Conservation (phyloP, 2,888 invertebrate genomes). For the Oligia fasciuncula region DNA sequence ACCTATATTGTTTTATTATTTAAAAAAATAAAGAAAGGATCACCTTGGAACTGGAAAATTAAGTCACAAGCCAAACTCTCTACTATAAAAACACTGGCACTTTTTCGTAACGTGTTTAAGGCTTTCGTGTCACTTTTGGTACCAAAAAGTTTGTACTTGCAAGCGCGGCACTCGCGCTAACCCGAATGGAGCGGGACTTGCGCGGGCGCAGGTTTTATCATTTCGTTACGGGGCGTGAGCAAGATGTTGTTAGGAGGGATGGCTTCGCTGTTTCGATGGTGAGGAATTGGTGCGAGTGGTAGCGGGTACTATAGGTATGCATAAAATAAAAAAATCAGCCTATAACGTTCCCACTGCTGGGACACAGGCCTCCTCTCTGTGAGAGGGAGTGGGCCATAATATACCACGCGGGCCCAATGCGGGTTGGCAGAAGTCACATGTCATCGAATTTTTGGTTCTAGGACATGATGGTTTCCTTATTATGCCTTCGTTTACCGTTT, state of each 20-base stretch:
- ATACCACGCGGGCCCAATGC: too few species aligned
- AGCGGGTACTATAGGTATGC: conserved; percentile 3
- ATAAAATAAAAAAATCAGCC: too few species aligned
- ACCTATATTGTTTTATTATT: conserved; percentile 26
- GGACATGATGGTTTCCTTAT: too few species aligned
- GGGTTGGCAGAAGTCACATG: too few species aligned
- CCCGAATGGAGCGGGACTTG: conserved; percentile 77
- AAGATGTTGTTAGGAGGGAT: conserved; percentile 74
- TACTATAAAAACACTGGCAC: conserved; percentile 86
- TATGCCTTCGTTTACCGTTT: too few species aligned
- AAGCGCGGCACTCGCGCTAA: conserved; percentile 79
- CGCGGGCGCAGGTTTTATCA: conserved; percentile 84
- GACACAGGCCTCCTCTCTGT: too few species aligned
- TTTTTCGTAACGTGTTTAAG: conserved; percentile 86
- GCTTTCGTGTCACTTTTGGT: conserved; percentile 68
- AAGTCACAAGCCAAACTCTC: conserved; percentile 88
- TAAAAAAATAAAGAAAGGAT: conserved; percentile 69
- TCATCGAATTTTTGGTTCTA: too few species aligned
- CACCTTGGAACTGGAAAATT: conserved; percentile 87
- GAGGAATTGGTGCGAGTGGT: conserved; percentile 40
- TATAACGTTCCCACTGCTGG: too few species aligned
- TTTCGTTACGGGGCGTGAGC: conserved; percentile 86
- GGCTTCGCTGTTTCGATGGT: conserved; percentile 62
- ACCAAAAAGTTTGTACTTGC: conserved; percentile 63
- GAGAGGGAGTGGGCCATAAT: too few species aligned